phyloP scores from a whole-genome alignment of 2,888 invertebrate species.

The Acanthosepion esculentum region DNA sequence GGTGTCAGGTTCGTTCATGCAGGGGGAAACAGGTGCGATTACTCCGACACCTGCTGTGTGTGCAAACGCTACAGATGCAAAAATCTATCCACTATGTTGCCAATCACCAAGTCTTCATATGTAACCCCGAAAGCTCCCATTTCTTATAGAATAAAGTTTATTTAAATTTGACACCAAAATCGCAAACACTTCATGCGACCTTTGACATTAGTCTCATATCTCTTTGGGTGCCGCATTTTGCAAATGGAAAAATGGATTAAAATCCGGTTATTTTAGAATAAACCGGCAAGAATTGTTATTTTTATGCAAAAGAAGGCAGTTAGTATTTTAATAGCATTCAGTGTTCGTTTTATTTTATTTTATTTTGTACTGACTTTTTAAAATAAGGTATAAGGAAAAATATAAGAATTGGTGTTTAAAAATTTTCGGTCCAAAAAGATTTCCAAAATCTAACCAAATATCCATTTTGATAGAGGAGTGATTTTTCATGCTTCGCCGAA shows the following conservation, averaged over 20 bases:
- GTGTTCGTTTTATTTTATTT: too few relatives aligned
- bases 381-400: too few relatives aligned
- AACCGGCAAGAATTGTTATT: too few relatives aligned
- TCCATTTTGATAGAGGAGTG: too few relatives aligned
- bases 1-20: background rate
- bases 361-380: too few relatives aligned
- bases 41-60: background rate
- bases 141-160: background rate
- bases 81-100: background rate
- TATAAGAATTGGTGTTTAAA: too few relatives aligned
- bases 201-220: background rate
- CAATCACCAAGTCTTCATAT: background rate
- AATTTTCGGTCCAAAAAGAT: too few relatives aligned
- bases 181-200: background rate
- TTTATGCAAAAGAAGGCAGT: too few relatives aligned
- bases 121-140: background rate
- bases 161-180: background rate
- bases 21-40: background rate
- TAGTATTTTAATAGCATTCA: too few relatives aligned
- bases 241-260: background rate
- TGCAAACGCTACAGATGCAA: background rate
- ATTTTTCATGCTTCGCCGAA: too few relatives aligned
- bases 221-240: background rate
- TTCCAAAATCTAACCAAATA: too few relatives aligned
- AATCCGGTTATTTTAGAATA: too few relatives aligned